phyloP scores from a whole-genome alignment of 2,113 vertebrate species.

The rat (Rattus norvegicus) region GRCr8 NC_086039.1:80664501-80665000 shows the following conservation, averaged over 20 bases:
- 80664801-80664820: background rate
- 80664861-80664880: background rate
- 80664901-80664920: background rate
- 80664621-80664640: background rate
- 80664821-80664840: background rate
- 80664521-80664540: background rate
- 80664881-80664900: background rate
- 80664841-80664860: background rate
- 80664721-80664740: background rate
- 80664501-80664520: background rate
- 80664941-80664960: background rate
- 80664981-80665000: background rate
- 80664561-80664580: background rate
- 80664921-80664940: background rate
- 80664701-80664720: background rate
- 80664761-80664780: background rate
- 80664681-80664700: background rate
- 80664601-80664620: background rate
- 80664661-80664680: background rate
- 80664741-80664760: background rate
- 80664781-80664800: background rate
- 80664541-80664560: background rate
- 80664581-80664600: background rate
- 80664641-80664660: background rate
- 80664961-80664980: background rate